phyloP scores from a whole-genome alignment of 2,888 invertebrate genomes.

The Baccha elongata region DNA sequence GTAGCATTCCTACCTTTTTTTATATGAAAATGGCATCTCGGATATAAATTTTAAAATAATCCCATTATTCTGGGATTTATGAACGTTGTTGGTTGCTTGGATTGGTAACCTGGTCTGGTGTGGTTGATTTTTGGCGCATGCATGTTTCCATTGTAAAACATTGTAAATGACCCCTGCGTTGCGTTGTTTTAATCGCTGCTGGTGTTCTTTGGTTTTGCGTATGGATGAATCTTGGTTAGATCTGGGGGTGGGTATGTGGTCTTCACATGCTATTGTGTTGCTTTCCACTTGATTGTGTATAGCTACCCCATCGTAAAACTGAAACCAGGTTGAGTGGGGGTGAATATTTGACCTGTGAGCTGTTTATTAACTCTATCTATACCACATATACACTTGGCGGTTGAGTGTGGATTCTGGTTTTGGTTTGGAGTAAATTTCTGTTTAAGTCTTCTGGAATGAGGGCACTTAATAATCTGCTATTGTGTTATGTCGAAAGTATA shows the following conservation, averaged over 20 bases:
- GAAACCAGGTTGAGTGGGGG: constrained; percentile 23
- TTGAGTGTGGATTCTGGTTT: constrained; percentile 3
- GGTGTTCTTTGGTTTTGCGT: constrained; percentile 31
- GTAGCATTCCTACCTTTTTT: no score
- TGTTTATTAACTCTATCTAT: constrained; percentile 60
- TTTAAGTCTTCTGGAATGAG: constrained; percentile 41
- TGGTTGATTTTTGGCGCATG: constrained; percentile 60
- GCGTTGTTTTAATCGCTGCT: constrained; percentile 61
- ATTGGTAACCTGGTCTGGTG: constrained; percentile 24
- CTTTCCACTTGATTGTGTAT: constrained; percentile 80
- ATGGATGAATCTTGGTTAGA: background rate
- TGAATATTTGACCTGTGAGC: constrained; percentile 63
- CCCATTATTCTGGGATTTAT: constrained; percentile 21
- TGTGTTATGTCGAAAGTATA: constrained; percentile 76
- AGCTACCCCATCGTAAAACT: constrained; percentile 25
- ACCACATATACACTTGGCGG: constrained; percentile 40
- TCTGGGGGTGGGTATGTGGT: constrained; percentile 38
- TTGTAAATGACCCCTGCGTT: constrained; percentile 68
- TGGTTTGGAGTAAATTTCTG: constrained; percentile 38
- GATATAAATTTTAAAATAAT: background rate
- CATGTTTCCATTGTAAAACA: constrained; percentile 73
- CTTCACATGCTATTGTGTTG: constrained; percentile 79
- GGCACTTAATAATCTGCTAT: constrained; percentile 74
- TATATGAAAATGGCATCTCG: constrained; percentile 1
- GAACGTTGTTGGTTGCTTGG: constrained; percentile 40